phyloP scores from a whole-genome alignment of 35 echinoderm and acorn worm genomes.

The Strongylocentrotus purpuratus region DNA sequence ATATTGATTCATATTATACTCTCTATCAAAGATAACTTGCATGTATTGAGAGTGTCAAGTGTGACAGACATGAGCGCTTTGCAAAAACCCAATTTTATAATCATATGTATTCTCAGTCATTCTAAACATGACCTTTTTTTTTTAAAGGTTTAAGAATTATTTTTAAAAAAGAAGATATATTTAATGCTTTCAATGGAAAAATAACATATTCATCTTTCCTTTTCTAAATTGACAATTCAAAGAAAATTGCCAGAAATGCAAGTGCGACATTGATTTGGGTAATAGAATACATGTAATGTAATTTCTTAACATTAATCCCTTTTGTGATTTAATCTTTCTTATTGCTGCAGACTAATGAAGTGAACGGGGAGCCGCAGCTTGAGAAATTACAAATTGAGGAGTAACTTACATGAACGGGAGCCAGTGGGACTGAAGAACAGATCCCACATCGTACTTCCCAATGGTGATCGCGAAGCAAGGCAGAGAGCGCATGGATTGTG shows the following conservation, averaged over 20 bases:
- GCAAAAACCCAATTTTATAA: no score
- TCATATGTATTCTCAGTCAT: no score
- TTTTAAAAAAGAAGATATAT: no score
- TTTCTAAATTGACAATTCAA: background rate
- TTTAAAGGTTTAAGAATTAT: no score
- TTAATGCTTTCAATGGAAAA: no score
- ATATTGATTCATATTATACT: no score
- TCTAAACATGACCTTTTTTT: no score
- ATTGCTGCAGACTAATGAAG: background rate
- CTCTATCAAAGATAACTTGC: no score
- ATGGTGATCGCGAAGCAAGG: background rate
- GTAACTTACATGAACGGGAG: background rate
- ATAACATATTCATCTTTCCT: background rate
- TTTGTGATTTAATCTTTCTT: background rate
- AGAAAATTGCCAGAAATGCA: background rate
- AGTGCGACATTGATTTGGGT: background rate
- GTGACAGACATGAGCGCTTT: no score
- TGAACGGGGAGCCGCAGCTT: background rate
- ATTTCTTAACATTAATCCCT: background rate
- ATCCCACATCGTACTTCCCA: background rate
- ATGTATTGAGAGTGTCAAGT: no score
- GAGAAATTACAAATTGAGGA: background rate
- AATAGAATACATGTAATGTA: background rate
- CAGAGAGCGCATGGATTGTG: background rate
- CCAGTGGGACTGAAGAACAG: background rate